phyloP scores from a whole-genome alignment of 1,140 invertebrate species.

The Maconellicoccus hirsutus region DNA sequence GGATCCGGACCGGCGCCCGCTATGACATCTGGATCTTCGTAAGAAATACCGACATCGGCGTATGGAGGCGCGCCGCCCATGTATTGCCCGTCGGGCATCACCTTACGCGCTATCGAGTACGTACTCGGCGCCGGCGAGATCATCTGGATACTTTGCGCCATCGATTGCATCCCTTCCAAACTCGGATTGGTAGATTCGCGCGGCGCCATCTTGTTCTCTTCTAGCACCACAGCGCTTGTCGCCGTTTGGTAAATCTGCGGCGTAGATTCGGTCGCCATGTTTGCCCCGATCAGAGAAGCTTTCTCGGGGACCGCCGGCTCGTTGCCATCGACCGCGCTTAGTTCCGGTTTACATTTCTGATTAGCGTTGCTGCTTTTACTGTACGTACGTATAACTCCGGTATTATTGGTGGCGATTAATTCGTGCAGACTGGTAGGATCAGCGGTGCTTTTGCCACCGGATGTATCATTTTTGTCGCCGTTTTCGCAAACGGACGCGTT shows the following conservation, averaged over 20 bases:
- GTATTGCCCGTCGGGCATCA: not conserved
- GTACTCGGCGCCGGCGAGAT: not conserved
- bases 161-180: not conserved
- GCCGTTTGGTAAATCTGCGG: too few relatives aligned
- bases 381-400: not conserved
- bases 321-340: not conserved
- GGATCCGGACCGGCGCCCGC: not conserved
- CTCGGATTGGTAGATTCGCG: not conserved
- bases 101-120: not conserved
- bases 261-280: too few relatives aligned
- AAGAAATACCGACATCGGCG: not conserved
- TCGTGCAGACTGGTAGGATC: not conserved
- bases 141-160: not conserved
- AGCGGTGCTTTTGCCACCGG: not conserved
- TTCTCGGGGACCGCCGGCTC: not conserved
- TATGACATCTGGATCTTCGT: not conserved
- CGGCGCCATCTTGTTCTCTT: not conserved
- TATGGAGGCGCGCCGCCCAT: not conserved
- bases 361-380: not conserved
- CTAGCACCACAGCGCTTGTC: too few relatives aligned
- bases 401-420: not conserved
- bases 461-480: slow-evolving; percentile 28
- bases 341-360: not conserved
- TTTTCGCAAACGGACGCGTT: slow-evolving; percentile 32
- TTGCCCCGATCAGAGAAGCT: too few relatives aligned